Percentiles rank a stretch among this genome's conserved stretches.
phyloP scores from a whole-genome alignment of 2,797 vertebrate species.

The Pseudochirops cupreus region DNA sequence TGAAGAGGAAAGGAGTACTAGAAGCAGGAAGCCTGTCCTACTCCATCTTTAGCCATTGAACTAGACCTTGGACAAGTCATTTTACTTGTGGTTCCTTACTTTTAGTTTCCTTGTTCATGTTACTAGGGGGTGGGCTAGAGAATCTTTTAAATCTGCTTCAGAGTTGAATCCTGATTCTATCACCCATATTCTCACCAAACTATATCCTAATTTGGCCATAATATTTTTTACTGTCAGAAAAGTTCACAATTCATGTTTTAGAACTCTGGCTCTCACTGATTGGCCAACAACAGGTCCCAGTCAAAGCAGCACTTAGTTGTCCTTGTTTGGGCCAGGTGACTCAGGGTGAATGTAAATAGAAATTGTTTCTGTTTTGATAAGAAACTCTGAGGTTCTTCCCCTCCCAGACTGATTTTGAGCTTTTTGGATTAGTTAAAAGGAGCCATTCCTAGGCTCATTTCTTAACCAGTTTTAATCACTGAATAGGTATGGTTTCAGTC shows the following conservation, averaged over 20 bases:
- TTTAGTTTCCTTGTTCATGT: not conserved
- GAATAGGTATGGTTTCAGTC: too few relatives aligned
- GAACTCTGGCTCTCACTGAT: too few relatives aligned
- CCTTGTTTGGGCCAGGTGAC: too few relatives aligned
- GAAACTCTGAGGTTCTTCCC: too few relatives aligned
- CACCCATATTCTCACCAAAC: not conserved
- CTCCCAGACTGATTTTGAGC: too few relatives aligned
- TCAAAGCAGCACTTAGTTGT: too few relatives aligned
- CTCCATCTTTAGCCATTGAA: not conserved
- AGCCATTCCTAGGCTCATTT: too few relatives aligned
- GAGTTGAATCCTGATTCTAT: not conserved
- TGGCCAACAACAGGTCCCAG: too few relatives aligned
- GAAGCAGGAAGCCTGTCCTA: not conserved
- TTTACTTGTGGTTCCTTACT: not conserved
- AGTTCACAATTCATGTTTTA: not conserved
- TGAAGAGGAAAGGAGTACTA: not conserved
- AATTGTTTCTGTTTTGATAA: too few relatives aligned
- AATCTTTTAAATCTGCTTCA: not conserved
- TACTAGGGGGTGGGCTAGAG: not conserved
- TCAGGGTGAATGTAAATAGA: too few relatives aligned
- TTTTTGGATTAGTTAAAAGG: too few relatives aligned
- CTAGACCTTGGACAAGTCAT: not conserved
- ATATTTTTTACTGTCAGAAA: not conserved
- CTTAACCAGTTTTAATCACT: too few relatives aligned
- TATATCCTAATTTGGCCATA: not conserved